Base-by-base conservation (phyloP, 2,797 vertebrate genomes). In the Syndactyla subalaris region DNA sequence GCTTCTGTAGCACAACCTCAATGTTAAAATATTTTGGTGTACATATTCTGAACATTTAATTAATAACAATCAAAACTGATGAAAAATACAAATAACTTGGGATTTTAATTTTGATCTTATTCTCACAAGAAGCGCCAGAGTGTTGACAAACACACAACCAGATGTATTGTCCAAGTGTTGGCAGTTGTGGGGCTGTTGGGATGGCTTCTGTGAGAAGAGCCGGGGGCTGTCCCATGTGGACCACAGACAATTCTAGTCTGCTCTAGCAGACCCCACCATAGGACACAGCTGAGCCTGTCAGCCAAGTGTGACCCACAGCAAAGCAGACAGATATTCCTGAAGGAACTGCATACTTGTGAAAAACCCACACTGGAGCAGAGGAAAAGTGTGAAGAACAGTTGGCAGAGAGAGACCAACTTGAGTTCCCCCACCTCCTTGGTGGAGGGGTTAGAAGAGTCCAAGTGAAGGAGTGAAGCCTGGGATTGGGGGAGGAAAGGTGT, bases 371-470 rank as follows among this genome's bases (percentile, higher is more conserved):
- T 49, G 51, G 8, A 65, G 67, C 8, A 75, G 38, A 88, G 29
- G 22, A 65, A 68, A 73, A 59, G 29, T 5, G 3, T 43, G 29
- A 82, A 63, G 43, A 52, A 77, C 16, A 54, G 32, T 32, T 30
- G 20, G 48, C 32, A 62, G 34, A 66, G 29, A 71, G 57, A 55
- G 75, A n/a, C 19, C 10, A 11, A 21, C 30, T 51, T 21, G 3
- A 59, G 36, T 22, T 67, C 29, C 22, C 17, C 5, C 9, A 59
- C 1, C 1, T 21, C 21, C 27, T 10, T 18, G 59, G 1, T 13
- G 1, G 1, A 1, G 1, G 2, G 22, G 36, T 38, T 7, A 24
- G 19, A 58, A 39, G 49, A 27, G 18, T 46, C 29, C 26, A 24
- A 76, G 17, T n/a, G 22, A 68, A 68, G 22, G 22, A n/a, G 4